A percentile compares a stretch with the other conserved stretches of the same genome.
Evolutionary conservation across 1,140 invertebrate species (phyloP).

Genomic region (Drosophila serrata): DNA sequence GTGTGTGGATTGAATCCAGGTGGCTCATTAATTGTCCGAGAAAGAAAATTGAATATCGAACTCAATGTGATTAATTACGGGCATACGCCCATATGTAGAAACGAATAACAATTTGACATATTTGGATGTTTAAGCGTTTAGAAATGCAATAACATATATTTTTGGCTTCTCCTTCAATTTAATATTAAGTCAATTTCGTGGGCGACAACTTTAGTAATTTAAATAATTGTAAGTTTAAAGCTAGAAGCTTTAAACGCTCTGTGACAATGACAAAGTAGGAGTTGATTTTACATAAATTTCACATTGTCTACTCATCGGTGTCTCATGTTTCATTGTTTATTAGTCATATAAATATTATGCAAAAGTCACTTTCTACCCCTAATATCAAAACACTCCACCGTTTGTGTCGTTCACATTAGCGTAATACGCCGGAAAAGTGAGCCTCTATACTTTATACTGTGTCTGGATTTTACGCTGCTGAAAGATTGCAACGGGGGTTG

Average conservation of each 20-base stretch:
- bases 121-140: slow-evolving; percentile 21
- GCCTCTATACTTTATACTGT: slow-evolving; percentile 45
- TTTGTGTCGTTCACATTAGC: slow-evolving; percentile 67
- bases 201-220: slow-evolving; percentile 6
- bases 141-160: slow-evolving; percentile 4
- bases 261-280: slow-evolving; percentile 4
- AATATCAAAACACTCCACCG: slow-evolving; percentile 2
- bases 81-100: slow-evolving; percentile 5
- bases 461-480: slow-evolving; percentile 3
- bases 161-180: not conserved
- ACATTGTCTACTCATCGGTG: slow-evolving; percentile 47
- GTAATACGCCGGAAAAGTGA: slow-evolving; percentile 71
- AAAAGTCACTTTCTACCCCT: slow-evolving; percentile 28
- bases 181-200: slow-evolving; percentile 17
- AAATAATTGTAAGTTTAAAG: slow-evolving; percentile 48
- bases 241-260: slow-evolving; percentile 1
- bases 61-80: slow-evolving; percentile 52
- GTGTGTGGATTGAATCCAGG: slow-evolving; percentile 28
- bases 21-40: slow-evolving; percentile 40
- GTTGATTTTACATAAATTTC: slow-evolving; percentile 15
- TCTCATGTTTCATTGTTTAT: slow-evolving; percentile 66
- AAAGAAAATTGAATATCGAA: slow-evolving; percentile 45
- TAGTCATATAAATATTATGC: slow-evolving; percentile 76
- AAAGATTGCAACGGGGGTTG: slow-evolving; percentile 40
- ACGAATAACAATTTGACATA: not conserved